phyloP scores from a whole-genome alignment of 2,888 invertebrate genomes.

The Odontothrips loti region DNA sequence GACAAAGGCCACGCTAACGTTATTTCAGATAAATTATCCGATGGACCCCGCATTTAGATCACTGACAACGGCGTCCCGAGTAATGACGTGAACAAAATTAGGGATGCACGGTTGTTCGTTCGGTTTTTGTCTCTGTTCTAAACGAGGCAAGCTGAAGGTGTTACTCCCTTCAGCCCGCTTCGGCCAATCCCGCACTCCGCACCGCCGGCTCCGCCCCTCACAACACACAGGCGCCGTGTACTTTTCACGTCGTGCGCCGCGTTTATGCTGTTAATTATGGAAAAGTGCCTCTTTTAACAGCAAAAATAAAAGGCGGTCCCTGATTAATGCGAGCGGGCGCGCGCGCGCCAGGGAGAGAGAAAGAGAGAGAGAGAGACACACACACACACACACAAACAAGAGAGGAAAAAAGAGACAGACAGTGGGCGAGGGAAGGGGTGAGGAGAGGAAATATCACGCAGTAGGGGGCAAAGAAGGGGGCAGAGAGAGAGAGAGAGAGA shows the following conservation, averaged over 20 bases:
- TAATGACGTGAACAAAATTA: no score
- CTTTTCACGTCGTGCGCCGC: neutral
- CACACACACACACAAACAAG: neutral
- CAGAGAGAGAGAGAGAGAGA: neutral
- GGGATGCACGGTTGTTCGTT: no score
- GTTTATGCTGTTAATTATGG: constrained; percentile 25
- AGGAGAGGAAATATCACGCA: neutral
- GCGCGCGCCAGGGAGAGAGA: neutral
- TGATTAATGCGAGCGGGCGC: neutral
- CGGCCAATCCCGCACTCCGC: neutral
- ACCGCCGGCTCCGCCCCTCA: neutral
- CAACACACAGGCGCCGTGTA: neutral
- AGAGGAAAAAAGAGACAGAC: neutral
- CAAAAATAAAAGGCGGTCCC: constrained; percentile 6
- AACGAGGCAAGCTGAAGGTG: no score
- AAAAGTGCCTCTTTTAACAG: constrained; percentile 15
- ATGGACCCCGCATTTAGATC: no score
- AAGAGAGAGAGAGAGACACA: neutral
- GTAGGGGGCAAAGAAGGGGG: neutral
- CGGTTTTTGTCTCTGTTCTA: no score
- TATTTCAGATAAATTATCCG: no score
- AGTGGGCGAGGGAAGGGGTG: neutral
- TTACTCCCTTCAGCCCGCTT: no score
- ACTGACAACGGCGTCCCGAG: no score
- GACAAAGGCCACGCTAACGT: no score